A percentile compares a stretch with the other conserved stretches of the same genome.
phyloP scores from a whole-genome alignment of 2,113 vertebrate genomes.

The Neolamprologus sp. region DNA sequence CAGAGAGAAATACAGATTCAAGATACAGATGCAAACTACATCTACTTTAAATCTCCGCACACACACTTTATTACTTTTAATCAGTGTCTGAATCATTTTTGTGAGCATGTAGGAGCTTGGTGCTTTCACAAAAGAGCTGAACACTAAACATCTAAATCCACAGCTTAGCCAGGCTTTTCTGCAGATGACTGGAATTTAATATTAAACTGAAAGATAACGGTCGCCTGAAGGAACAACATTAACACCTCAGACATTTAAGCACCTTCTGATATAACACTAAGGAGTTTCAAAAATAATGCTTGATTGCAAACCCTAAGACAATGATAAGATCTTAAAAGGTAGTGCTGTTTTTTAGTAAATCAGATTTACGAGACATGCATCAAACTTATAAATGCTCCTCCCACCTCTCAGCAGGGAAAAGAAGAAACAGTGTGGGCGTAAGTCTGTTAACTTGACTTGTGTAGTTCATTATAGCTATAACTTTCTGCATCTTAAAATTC shows the following conservation, averaged over 20 bases:
- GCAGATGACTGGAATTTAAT: background rate
- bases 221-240: background rate
- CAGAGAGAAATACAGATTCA: background rate
- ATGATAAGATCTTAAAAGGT: background rate
- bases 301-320: background rate
- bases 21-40: background rate
- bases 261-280: background rate
- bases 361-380: background rate
- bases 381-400: background rate
- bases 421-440: background rate
- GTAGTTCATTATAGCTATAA: background rate
- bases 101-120: background rate
- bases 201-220: background rate
- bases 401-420: background rate
- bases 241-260: background rate
- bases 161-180: background rate
- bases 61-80: background rate
- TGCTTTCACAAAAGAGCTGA: background rate
- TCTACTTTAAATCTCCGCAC: background rate
- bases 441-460: conserved; percentile 3
- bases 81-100: background rate
- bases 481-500: background rate
- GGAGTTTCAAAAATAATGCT: background rate
- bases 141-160: background rate
- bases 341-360: background rate